These are phyloP conservation scores for Erannis defoliaria DNA, from an alignment of 2,888 invertebrate genomes.

Conservation along the genomic window DNA sequence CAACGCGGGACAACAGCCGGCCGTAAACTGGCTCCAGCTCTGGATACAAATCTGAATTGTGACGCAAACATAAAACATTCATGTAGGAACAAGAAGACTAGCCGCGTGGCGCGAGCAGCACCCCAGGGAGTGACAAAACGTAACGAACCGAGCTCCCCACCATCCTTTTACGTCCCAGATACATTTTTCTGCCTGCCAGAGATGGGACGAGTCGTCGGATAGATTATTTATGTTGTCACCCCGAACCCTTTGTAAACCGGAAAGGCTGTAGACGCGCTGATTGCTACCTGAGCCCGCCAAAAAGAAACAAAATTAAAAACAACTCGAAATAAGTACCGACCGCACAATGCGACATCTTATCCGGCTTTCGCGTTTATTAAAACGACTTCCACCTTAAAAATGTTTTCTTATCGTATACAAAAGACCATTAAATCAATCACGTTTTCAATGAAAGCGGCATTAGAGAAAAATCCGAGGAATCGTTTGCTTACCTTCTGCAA, in stretches of 20 bases:
- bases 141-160: conserved; percentile 79
- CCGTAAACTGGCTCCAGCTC: conserved; percentile 69
- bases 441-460: conserved; percentile 75
- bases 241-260: conserved; percentile 58
- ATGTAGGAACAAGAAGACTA: conserved; percentile 65
- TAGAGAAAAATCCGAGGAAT: conserved; percentile 65
- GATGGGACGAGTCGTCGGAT: conserved; percentile 66
- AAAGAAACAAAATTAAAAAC: conserved; percentile 51
- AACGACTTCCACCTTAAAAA: conserved; percentile 47
- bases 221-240: conserved; percentile 80
- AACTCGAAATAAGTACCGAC: conserved; percentile 29
- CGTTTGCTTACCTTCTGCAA: conserved; percentile 72
- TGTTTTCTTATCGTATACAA: conserved; percentile 57
- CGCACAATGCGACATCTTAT: conserved; percentile 40
- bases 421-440: conserved; percentile 77
- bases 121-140: conserved; percentile 82
- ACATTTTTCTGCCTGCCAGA: conserved; percentile 76
- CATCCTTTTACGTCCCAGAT: conserved; percentile 79
- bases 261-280: conserved; percentile 59
- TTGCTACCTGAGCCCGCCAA: conserved; percentile 62
- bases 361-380: conserved; percentile 44
- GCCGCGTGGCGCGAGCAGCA: conserved; percentile 63
- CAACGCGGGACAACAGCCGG: conserved; percentile 61
- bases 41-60: conserved; percentile 82
- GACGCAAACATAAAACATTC: conserved; percentile 80